phyloP scores from a whole-genome alignment of 1,140 invertebrate species.

The Drosophila takahashii region DNA sequence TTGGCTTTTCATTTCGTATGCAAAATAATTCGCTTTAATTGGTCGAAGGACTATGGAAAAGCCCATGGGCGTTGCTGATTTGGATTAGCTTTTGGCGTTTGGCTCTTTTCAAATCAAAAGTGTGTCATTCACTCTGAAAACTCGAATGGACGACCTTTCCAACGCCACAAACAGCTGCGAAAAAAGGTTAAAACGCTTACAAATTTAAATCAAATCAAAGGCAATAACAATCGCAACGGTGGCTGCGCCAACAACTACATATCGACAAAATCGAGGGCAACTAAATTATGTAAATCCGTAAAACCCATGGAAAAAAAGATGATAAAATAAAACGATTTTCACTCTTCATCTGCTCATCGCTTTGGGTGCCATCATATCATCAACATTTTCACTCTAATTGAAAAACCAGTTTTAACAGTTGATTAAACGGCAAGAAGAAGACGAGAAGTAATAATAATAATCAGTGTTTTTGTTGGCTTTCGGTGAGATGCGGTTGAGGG shows the following conservation, averaged over 20 bases:
- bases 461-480: constrained; percentile 37
- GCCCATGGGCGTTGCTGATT: constrained; percentile 31
- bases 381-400: constrained; percentile 83
- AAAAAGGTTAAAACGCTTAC: constrained; percentile 54
- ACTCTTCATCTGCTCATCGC: constrained; percentile 57
- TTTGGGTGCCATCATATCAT: constrained; percentile 72
- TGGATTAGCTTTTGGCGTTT: constrained; percentile 11
- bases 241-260: constrained; percentile 14
- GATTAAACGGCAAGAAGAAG: constrained; percentile 68
- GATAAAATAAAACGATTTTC: constrained; percentile 74
- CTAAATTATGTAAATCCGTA: constrained; percentile 79
- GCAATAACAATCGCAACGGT: constrained; percentile 42
- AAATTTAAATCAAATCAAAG: constrained; percentile 56
- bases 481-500: constrained; percentile 47
- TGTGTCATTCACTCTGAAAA: constrained; percentile 51
- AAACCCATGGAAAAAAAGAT: constrained; percentile 39
- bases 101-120: constrained; percentile 38
- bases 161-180: constrained; percentile 22
- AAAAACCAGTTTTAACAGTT: constrained; percentile 82
- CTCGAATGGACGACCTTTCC: constrained; percentile 51
- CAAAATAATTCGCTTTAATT: constrained; percentile 57
- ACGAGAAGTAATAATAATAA: constrained; percentile 66
- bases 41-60: constrained; percentile 50
- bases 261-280: constrained; percentile 67
- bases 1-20: constrained; percentile 40